Percentiles rank a stretch among this genome's conserved stretches.
phyloP scores from a whole-genome alignment of 2,888 invertebrate species.

The Disparrhopalites patrizii region DNA sequence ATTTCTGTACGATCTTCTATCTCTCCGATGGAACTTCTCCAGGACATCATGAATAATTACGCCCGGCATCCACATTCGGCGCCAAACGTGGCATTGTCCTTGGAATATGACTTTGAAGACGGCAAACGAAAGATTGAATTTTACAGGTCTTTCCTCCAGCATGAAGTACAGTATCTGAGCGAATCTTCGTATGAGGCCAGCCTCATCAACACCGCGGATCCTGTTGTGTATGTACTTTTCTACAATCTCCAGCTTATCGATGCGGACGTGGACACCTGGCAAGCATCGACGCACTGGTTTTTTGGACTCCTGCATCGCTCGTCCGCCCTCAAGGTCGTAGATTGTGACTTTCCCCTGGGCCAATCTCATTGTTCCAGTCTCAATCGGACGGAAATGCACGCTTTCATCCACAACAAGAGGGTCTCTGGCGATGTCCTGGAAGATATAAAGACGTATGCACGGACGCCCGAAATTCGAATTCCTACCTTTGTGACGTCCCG shows the following conservation, averaged over 20 bases:
- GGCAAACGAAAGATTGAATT: background rate
- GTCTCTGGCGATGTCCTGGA: background rate
- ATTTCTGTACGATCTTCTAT: background rate
- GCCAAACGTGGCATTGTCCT: background rate
- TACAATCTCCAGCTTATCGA: background rate
- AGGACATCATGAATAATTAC: background rate
- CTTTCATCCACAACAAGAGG: background rate
- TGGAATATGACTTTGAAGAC: conserved; percentile 1
- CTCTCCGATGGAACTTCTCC: background rate
- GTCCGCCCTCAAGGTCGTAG: background rate
- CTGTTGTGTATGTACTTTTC: background rate
- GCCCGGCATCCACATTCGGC: background rate
- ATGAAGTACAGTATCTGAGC: background rate
- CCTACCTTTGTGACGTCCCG: background rate
- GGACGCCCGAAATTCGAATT: background rate
- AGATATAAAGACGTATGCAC: background rate
- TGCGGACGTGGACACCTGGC: background rate
- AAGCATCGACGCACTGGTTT: background rate
- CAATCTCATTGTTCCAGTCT: background rate
- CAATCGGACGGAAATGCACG: background rate
- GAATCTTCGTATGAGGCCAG: background rate
- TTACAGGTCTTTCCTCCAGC: background rate
- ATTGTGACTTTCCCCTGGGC: conserved; percentile 1
- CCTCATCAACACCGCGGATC: background rate
- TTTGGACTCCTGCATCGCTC: background rate